Evolutionary conservation across 2,888 invertebrate species (phyloP).

Genomic region (Sisyra terminalis): DNA sequence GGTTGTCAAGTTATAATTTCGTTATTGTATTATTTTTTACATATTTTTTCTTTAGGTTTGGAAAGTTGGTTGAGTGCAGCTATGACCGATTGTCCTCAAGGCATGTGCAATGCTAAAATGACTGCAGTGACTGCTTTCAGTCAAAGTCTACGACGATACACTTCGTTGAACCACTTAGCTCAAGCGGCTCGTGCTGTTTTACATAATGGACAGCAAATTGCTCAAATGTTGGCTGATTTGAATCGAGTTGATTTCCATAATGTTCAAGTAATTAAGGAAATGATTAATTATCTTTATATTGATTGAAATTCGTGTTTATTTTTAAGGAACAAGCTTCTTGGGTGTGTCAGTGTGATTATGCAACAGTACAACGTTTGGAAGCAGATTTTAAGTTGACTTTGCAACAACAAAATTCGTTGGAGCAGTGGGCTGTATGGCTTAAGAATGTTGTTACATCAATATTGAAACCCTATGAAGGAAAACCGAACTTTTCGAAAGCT

Average conservation of each 20-base stretch:
- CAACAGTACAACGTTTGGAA: constrained; percentile 65
- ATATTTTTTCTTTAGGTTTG: constrained; percentile 33
- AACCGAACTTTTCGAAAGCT: constrained; percentile 65
- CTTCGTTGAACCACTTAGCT: constrained; percentile 92
- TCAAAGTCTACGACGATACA: constrained; percentile 88
- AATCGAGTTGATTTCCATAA: constrained; percentile 97
- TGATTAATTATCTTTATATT: neutral
- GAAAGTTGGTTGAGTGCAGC: constrained; percentile 76
- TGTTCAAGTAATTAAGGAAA: constrained; percentile 50
- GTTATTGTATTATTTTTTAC: neutral
- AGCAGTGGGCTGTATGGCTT: constrained; percentile 97
- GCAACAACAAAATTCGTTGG: constrained; percentile 82
- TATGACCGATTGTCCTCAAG: constrained; percentile 66
- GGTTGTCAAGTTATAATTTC: constrained; percentile 23
- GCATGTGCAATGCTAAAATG: constrained; percentile 68
- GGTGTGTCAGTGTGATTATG: constrained; percentile 92
- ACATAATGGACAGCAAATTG: constrained; percentile 86
- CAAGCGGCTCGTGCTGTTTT: constrained; percentile 86
- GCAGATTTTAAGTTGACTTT: constrained; percentile 85
- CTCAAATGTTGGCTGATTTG: constrained; percentile 91
- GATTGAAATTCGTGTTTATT: constrained; percentile 2
- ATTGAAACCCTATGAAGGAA: constrained; percentile 74
- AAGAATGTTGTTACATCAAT: constrained; percentile 84
- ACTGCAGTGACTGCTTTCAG: constrained; percentile 80
- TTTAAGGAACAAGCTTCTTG: constrained; percentile 66